phyloP scores from a whole-genome alignment of 2,888 invertebrate species.

The Caenorhabditis macrosperma region DNA sequence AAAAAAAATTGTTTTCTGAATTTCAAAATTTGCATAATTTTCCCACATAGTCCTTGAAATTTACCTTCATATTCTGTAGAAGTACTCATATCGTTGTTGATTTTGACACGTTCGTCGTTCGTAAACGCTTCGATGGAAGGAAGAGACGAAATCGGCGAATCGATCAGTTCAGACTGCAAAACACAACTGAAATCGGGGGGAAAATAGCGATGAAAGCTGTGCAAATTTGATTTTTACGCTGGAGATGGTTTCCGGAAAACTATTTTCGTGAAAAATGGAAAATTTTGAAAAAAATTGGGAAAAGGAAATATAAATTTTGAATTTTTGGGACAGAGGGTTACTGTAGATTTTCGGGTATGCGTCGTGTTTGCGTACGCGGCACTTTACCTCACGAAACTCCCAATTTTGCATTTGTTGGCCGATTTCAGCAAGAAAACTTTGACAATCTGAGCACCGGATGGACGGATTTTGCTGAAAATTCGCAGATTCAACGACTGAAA shows the following conservation, averaged over 20 bases:
- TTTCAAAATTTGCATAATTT: background rate
- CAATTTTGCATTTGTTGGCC: slow-evolving; percentile 31
- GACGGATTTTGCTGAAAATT: slow-evolving; percentile 30
- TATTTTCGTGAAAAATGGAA: background rate
- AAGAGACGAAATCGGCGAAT: slow-evolving; percentile 23
- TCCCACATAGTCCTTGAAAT: too few relatives aligned
- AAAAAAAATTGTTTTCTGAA: background rate
- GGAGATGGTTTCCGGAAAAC: slow-evolving; percentile 12
- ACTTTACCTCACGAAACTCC: slow-evolving; percentile 41
- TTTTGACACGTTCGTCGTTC: slow-evolving; percentile 7
- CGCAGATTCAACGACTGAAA: background rate
- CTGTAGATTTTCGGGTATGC: slow-evolving; percentile 13
- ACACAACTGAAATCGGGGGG: background rate
- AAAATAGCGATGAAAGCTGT: slow-evolving; percentile 20
- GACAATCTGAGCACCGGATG: slow-evolving; percentile 25
- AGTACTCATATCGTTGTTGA: slow-evolving; percentile 29
- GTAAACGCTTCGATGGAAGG: slow-evolving; percentile 22
- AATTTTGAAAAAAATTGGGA: background rate
- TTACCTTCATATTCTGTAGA: slow-evolving; percentile 42
- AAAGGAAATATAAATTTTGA: background rate
- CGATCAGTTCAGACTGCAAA: slow-evolving; percentile 21
- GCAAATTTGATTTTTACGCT: slow-evolving; percentile 26
- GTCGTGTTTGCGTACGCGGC: slow-evolving; percentile 17
- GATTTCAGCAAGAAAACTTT: slow-evolving; percentile 20
- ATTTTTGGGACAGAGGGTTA: too few relatives aligned